phyloP scores from a whole-genome alignment of 2,888 invertebrate species.

The Volucella bombylans region DNA sequence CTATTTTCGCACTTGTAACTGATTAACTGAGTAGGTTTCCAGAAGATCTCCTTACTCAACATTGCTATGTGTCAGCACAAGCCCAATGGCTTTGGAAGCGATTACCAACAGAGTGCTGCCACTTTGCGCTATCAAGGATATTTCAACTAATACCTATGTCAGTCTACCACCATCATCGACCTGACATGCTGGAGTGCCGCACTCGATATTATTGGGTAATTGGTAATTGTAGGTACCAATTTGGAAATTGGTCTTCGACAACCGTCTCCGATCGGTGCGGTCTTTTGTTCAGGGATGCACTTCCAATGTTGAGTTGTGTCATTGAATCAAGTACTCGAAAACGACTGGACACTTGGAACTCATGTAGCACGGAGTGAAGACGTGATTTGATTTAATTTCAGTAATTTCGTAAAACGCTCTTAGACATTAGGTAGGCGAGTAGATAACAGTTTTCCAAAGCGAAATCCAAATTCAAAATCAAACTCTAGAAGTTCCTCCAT shows the following conservation, averaged over 20 bases:
- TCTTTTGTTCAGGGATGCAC: not conserved
- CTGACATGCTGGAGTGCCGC: not conserved
- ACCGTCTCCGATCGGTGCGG: not conserved
- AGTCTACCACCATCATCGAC: constrained; percentile 1
- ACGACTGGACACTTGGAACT: constrained; percentile 12
- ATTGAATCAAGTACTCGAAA: constrained; percentile 16
- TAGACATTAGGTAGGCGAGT: too few relatives aligned
- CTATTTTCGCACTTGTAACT: constrained; percentile 56
- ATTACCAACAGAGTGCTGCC: constrained; percentile 9
- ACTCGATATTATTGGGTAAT: constrained; percentile 38
- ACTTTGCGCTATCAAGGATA: constrained; percentile 20
- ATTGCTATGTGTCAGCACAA: not conserved
- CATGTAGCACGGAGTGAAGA: constrained; percentile 1
- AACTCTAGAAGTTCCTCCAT: not conserved
- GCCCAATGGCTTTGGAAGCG: not conserved
- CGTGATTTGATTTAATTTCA: constrained; percentile 36
- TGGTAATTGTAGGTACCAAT: constrained; percentile 36
- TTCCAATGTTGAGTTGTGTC: not conserved
- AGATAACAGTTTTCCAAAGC: not conserved
- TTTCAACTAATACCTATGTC: constrained; percentile 19
- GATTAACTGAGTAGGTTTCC: constrained; percentile 56
- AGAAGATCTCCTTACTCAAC: constrained; percentile 16
- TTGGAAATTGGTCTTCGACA: constrained; percentile 12
- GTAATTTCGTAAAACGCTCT: constrained; percentile 4
- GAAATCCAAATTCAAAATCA: constrained; percentile 2